These are phyloP conservation scores for Sarcophaga carnaria DNA, from an alignment of 2,888 invertebrate genomes.

Conservation along the genomic window DNA sequence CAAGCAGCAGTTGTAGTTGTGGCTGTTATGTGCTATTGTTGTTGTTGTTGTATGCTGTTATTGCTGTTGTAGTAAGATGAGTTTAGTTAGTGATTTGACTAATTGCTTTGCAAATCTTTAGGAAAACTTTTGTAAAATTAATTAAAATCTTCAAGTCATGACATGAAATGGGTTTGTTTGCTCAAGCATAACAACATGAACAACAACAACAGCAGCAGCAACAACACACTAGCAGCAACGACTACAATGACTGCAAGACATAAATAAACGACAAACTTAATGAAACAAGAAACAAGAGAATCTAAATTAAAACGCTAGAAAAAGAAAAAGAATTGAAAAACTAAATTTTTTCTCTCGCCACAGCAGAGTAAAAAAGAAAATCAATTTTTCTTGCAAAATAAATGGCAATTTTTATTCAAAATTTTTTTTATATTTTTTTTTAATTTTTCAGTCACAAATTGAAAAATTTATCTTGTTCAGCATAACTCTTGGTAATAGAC, in stretches of 20 bases:
- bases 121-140: slow-evolving; percentile 68
- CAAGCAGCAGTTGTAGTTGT: slow-evolving; percentile 1
- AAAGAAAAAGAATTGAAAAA: not conserved
- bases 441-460: not conserved
- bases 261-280: slow-evolving; percentile 47
- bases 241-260: slow-evolving; percentile 28
- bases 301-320: slow-evolving; percentile 29
- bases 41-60: slow-evolving; percentile 38
- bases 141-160: slow-evolving; percentile 70
- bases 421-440: not conserved
- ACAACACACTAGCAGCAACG: not conserved
- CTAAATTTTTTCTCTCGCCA: not conserved
- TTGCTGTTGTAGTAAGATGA: slow-evolving; percentile 49
- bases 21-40: not conserved
- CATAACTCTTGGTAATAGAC: slow-evolving; percentile 42
- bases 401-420: slow-evolving; percentile 1
- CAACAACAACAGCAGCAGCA: slow-evolving; percentile 13
- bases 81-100: slow-evolving; percentile 69
- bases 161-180: slow-evolving; percentile 68
- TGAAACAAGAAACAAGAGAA: slow-evolving; percentile 27
- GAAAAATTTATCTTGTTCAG: slow-evolving; percentile 34
- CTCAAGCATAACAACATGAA: slow-evolving; percentile 56
- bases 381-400: not conserved
- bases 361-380: not conserved
- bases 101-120: slow-evolving; percentile 68